phyloP scores from a whole-genome alignment of 1,140 invertebrate genomes.

The Hylyphantes graminicola region DNA sequence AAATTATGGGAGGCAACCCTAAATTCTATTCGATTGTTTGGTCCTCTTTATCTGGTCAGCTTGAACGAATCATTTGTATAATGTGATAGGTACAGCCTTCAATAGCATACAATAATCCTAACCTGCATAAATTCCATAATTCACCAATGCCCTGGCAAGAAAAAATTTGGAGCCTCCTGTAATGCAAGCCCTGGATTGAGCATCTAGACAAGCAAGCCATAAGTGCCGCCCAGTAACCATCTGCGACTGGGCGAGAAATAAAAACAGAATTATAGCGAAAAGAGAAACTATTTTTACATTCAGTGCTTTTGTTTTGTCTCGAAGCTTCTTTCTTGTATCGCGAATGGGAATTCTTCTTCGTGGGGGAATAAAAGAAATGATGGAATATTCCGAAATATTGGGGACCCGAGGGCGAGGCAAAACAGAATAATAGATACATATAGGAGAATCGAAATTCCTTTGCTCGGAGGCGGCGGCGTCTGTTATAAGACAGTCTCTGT shows the following conservation, averaged over 20 bases:
- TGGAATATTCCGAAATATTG: constrained; percentile 21
- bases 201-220: constrained; percentile 52
- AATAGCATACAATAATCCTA: too few relatives aligned
- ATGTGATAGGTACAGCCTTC: too few relatives aligned
- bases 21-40: too few relatives aligned
- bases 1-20: too few relatives aligned
- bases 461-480: neutral
- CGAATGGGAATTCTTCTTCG: neutral
- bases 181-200: constrained; percentile 16
- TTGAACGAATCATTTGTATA: too few relatives aligned
- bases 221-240: constrained; percentile 29
- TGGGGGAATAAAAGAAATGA: constrained; percentile 1
- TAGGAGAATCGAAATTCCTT: neutral
- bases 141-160: too few relatives aligned
- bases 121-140: too few relatives aligned
- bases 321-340: constrained; percentile 36
- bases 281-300: constrained; percentile 20
- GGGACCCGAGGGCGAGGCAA: constrained; percentile 7
- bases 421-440: constrained; percentile 37
- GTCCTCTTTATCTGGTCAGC: too few relatives aligned
- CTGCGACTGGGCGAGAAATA: constrained; percentile 28
- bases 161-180: too few relatives aligned
- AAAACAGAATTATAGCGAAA: constrained; percentile 49
- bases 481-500: too few relatives aligned
- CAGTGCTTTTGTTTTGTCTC: constrained; percentile 28